Conservation (phyloP, 1,140 invertebrate species). For the Psix sp. region DNA sequence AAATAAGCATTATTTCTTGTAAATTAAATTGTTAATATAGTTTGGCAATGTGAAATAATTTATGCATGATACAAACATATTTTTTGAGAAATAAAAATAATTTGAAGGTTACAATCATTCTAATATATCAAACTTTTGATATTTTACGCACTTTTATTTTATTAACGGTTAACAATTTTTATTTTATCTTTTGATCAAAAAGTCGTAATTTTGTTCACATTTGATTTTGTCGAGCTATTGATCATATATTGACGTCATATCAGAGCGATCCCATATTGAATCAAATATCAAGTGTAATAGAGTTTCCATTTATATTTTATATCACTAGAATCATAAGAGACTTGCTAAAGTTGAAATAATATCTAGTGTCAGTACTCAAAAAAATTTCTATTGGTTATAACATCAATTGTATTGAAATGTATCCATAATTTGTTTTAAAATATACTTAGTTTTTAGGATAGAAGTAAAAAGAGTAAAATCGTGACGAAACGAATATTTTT, state of each 20-base stretch:
- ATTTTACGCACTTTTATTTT: no score
- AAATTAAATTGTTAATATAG: no score
- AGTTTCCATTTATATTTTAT: constrained; percentile 42
- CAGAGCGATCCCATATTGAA: constrained; percentile 30
- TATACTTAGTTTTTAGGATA: no score
- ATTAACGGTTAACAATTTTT: not conserved
- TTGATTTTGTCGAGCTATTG: constrained; percentile 25
- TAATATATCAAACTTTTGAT: no score
- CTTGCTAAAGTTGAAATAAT: constrained; percentile 17
- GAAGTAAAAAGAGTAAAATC: constrained; percentile 9
- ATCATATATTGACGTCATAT: constrained; percentile 38
- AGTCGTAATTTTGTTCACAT: constrained; percentile 10
- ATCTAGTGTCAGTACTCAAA: constrained; percentile 20
- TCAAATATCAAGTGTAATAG: constrained; percentile 40
- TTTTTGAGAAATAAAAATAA: no score
- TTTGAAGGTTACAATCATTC: no score
- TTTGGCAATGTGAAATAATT: no score
- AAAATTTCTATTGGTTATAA: constrained; percentile 9
- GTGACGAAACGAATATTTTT: constrained; percentile 35
- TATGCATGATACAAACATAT: no score
- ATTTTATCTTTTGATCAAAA: not conserved
- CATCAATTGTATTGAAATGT: constrained; percentile 4
- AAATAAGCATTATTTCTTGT: no score
- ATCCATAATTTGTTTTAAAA: no score
- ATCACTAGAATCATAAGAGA: constrained; percentile 45